A percentile compares a stretch with the other conserved stretches of the same genome.
Conservation (phyloP, 2,888 invertebrate genomes). For the Lithophane socia region DNA sequence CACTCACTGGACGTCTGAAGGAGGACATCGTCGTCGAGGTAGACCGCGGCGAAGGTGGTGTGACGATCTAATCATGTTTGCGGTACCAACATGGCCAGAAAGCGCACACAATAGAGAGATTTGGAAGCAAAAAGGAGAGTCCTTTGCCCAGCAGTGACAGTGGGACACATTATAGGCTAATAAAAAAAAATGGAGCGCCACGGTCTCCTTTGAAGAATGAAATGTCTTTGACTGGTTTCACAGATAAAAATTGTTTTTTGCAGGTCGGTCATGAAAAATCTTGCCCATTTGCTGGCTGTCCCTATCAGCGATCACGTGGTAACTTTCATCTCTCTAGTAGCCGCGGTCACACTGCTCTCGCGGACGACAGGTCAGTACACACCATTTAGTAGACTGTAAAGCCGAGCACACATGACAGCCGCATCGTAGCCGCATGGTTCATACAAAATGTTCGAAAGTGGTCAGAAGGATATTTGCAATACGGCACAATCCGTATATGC, state of each 20-base stretch:
- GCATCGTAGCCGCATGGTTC: not conserved
- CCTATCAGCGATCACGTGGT: conserved; percentile 93
- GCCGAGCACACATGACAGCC: too few relatives aligned
- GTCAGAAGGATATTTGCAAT: not conserved
- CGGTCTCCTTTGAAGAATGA: too few relatives aligned
- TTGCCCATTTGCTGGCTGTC: conserved; percentile 93
- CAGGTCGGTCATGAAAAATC: conserved; percentile 94
- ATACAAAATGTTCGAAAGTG: not conserved
- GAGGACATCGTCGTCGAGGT: too few relatives aligned
- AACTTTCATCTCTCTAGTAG: conserved; percentile 90
- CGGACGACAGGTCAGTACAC: conserved; percentile 86
- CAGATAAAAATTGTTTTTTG: conserved; percentile 63
- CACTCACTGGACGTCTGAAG: too few relatives aligned
- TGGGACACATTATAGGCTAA: too few relatives aligned
- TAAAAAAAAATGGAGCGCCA: too few relatives aligned
- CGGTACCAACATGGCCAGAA: too few relatives aligned
- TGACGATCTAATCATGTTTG: too few relatives aligned
- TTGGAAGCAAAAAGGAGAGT: too few relatives aligned
- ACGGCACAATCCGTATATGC: not conserved
- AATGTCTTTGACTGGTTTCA: not conserved
- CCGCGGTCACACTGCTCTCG: conserved; percentile 90
- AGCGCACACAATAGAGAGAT: too few relatives aligned
- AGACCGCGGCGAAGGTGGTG: too few relatives aligned
- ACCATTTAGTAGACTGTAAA: not conserved
- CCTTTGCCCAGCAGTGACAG: too few relatives aligned